Evolutionary conservation across 1,140 invertebrate genomes (phyloP), one percentile per base, ranked within the genome.

Genomic region (Aphaenogaster rudis): DNA sequence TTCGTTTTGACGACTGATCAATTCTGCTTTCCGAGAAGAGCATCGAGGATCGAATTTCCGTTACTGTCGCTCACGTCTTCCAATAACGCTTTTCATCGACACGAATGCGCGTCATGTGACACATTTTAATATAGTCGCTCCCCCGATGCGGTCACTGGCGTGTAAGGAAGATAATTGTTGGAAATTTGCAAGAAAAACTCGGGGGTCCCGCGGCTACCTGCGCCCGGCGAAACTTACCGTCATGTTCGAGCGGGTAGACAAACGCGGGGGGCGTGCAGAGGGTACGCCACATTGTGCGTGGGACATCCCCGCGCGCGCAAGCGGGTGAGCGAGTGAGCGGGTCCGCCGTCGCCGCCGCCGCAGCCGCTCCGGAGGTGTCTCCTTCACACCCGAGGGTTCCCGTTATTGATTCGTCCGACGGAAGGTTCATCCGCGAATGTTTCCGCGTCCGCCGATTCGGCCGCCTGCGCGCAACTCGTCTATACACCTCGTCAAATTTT

Each of bases 321-420:
- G 54, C 13, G 28, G 28, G 28, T 28, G 13, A 17, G 66, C 42
- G 66, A 69, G 66, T 3, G 39, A 45, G 61, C 21, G 36, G 63
- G 13, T 52, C 64, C 48, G 59, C 59, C 52, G 71, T n/a, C 66
- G 28, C 28, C n/a, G 39, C 76, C 36, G 52, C 36, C 28, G 48
- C 17, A 33, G 33, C 45, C 39, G 48, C 48, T 15, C 33, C 42
- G 52, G 42, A 84, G 69, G 69, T 84, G 54, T 71, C 80, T 84
- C 69, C 69, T 84, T 80, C 90, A 71, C 85, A 86, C 86, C 86
- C 88, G 86, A 82, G 81, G 86, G 90, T 86, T 88, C 90, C 77
- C 86, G 88, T 91, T 93, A 93, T 92, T 91, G 92, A 92, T 93
- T 93, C 85, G 86, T 81, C 87, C 86, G 88, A 91, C 87, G 86